Evolutionary conservation across 2,797 vertebrate species (phyloP), one percentile per base, ranked within the genome.

Genomic region (Emydoidea blandingii): DNA sequence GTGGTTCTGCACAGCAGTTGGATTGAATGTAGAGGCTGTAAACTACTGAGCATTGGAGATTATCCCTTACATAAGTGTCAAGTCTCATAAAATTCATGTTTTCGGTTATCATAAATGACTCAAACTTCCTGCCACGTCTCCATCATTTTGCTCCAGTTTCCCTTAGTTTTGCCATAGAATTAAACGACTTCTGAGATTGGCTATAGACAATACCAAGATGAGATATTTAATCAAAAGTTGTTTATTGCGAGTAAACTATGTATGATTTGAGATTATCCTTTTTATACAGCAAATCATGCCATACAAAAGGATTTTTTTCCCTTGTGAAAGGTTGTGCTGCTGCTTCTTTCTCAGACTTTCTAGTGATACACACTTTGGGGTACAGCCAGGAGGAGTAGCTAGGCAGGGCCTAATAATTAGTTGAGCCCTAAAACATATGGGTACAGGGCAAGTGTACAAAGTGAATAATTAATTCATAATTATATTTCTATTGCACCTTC

Each of bases 31-130:
- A 91, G 88, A 85, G 88, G 76, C 81, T 89, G 81, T 88, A 93
- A 95, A 92, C 85, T 88, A 92, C 79, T 85, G 91, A 90, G 83
- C 0, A 0, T 16, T 25, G 81, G 83, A 95, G 50, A 12, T 27
- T 41, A 86, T 34, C 81, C 81, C 91, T 95, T 86, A 93, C 90
- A 85, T 89, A 81, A 90, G 59, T 81, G 85, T 89, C 83, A 91
- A 91, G 79, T 27, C 86, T 93, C 53, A 96, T 74, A 82, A 95
- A 91, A 94, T 84, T 72, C 76, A 81, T 96, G 49, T 25, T 91
- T 92, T 94, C 92, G 83, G 89, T 94, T 76, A 96, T 93, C 37
- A 54, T 81, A 83, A 94, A 96, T 92, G 54, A 50, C 53, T 85
- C 88, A 65, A 88, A 81, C 84, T 92, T 23, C 57, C 81, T 94